phyloP scores from a whole-genome alignment of 2,797 vertebrate species.

The Merluccius polli region DNA sequence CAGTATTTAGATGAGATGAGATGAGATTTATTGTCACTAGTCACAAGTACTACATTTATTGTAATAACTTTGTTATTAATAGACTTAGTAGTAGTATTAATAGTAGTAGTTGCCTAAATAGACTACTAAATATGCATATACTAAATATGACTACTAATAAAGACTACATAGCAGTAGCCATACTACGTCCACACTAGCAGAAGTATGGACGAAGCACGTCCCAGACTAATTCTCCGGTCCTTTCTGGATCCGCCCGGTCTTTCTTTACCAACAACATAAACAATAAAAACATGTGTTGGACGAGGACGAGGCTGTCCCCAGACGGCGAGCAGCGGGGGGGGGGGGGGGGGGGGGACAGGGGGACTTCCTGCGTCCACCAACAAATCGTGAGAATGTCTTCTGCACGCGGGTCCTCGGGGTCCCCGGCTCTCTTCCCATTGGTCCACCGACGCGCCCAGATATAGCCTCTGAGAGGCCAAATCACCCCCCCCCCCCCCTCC shows the following conservation, averaged over 20 bases:
- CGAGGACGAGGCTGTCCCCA: background rate
- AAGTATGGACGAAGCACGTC: background rate
- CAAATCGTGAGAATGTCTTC: constrained; percentile 51
- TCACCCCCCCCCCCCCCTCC: constrained; percentile 35
- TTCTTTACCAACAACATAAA: background rate
- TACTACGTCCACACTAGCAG: background rate
- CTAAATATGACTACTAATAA: no score
- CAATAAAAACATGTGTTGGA: background rate
- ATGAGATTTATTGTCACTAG: no score
- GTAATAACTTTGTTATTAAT: background rate
- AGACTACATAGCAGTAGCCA: background rate
- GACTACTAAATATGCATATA: no score
- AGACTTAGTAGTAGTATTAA: background rate
- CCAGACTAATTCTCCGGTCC: background rate
- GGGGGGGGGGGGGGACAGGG: no score
- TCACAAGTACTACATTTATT: no score
- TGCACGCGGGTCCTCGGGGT: constrained; percentile 41
- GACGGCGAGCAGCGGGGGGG: background rate
- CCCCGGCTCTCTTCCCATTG: constrained; percentile 51
- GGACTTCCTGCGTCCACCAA: constrained; percentile 6
- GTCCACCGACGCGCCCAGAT: constrained; percentile 55
- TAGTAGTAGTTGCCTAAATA: background rate
- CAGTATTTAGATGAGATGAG: no score
- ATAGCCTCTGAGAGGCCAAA: constrained; percentile 44
- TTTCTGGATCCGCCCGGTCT: background rate